These are phyloP conservation scores for Lomographa bimaculata DNA, from an alignment of 2,888 invertebrate species.

Conservation along the genomic window DNA sequence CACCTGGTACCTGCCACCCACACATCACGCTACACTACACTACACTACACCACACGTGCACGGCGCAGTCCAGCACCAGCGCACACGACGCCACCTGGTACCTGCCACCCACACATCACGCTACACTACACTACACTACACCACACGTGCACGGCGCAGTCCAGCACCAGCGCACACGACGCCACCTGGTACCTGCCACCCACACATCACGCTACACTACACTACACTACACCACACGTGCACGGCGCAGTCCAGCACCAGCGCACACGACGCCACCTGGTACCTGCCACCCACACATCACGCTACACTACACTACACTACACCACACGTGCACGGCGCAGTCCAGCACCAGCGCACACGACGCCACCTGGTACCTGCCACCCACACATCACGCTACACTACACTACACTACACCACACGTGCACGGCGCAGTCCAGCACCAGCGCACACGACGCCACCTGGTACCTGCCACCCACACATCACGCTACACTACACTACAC, in stretches of 20 bases:
- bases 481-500: too few species aligned
- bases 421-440: constrained; percentile 97
- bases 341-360: constrained; percentile 96
- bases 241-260: constrained; percentile 96
- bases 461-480: constrained; percentile 75
- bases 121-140: too few species aligned
- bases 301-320: too few species aligned
- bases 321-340: constrained; percentile 98
- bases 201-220: too few species aligned
- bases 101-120: constrained; percentile 50
- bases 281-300: constrained; percentile 61
- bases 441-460: constrained; percentile 97
- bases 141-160: constrained; percentile 98
- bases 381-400: too few species aligned
- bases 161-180: constrained; percentile 96
- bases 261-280: constrained; percentile 97
- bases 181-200: constrained; percentile 90
- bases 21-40: too few species aligned
- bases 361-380: constrained; percentile 92
- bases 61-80: constrained; percentile 95
- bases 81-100: constrained; percentile 97
- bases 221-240: too few species aligned
- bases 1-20: constrained; percentile 87
- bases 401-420: too few species aligned
- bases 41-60: constrained; percentile 99